These are phyloP conservation scores for Pavo muticus DNA, from an alignment of 2,113 vertebrate species.

Conservation along the genomic window DNA sequence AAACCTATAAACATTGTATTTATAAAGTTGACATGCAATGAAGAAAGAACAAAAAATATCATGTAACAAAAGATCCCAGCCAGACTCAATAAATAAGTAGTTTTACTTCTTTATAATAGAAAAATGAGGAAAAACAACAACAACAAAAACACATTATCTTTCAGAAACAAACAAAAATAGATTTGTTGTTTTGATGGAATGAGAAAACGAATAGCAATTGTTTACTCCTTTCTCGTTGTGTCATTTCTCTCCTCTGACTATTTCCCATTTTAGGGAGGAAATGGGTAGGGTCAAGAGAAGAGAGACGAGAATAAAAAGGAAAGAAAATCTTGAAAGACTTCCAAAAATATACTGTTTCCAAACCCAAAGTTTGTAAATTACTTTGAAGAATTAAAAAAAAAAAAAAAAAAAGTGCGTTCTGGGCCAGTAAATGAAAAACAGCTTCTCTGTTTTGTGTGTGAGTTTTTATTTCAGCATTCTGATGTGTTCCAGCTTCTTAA, in stretches of 20 bases:
- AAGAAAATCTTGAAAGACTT: neutral
- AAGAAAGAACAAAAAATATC: neutral
- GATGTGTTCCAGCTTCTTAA: neutral
- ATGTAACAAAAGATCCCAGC: neutral
- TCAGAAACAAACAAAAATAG: neutral
- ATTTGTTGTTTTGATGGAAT: neutral
- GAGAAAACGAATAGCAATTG: neutral
- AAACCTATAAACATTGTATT: conserved; percentile 18
- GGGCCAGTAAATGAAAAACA: neutral
- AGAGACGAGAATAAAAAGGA: neutral
- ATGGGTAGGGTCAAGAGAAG: neutral
- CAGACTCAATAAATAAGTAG: neutral
- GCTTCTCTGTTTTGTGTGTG: neutral
- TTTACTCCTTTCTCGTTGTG: neutral
- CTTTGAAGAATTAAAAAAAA: neutral
- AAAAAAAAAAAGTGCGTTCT: neutral
- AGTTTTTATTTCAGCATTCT: neutral
- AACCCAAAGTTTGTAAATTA: neutral
- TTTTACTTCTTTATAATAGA: neutral
- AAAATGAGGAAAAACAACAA: neutral
- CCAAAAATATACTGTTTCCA: neutral
- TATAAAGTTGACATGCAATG: neutral
- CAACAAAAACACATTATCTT: neutral
- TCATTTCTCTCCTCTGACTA: neutral
- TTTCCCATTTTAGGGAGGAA: neutral